Conservation (phyloP, 2,888 invertebrate species). For the Plebejus melissa region DNA sequence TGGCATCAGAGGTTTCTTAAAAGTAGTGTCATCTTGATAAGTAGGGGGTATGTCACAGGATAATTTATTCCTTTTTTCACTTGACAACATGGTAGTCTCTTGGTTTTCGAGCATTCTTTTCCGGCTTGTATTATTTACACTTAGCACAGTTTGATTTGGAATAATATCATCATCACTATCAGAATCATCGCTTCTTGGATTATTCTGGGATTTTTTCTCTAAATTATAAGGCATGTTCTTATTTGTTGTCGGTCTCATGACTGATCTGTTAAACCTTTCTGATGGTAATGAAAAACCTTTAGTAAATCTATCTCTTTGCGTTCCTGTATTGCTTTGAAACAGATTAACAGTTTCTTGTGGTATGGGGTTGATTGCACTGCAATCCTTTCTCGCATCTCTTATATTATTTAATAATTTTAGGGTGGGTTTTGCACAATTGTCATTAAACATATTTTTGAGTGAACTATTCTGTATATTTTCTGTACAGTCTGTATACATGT, state of each 20-base stretch:
- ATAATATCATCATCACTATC: constrained; percentile 37
- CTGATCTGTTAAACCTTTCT: constrained; percentile 55
- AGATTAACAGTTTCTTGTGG: constrained; percentile 25
- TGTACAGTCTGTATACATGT: constrained; percentile 47
- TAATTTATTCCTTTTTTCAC: constrained; percentile 24
- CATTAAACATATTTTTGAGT: constrained; percentile 44
- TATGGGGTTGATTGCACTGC: constrained; percentile 29
- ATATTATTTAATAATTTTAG: background rate
- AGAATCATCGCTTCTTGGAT: constrained; percentile 21
- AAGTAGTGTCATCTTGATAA: constrained; percentile 5
- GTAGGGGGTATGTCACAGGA: background rate
- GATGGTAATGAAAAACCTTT: constrained; percentile 53
- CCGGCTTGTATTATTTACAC: constrained; percentile 27
- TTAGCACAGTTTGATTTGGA: constrained; percentile 28
- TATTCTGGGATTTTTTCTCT: constrained; percentile 3
- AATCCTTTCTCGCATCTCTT: constrained; percentile 30
- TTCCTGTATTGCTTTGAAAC: constrained; percentile 28
- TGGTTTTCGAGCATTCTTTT: constrained; percentile 25
- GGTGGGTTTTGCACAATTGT: background rate
- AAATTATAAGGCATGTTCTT: constrained; percentile 13
- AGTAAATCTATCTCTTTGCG: constrained; percentile 54
- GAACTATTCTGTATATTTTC: constrained; percentile 45
- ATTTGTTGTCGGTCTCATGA: constrained; percentile 19
- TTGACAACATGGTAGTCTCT: background rate
- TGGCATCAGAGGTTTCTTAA: constrained; percentile 31